These are phyloP conservation scores for Terrapene triunguis DNA, from an alignment of 2,113 vertebrate genomes.

Conservation along the genomic window DNA sequence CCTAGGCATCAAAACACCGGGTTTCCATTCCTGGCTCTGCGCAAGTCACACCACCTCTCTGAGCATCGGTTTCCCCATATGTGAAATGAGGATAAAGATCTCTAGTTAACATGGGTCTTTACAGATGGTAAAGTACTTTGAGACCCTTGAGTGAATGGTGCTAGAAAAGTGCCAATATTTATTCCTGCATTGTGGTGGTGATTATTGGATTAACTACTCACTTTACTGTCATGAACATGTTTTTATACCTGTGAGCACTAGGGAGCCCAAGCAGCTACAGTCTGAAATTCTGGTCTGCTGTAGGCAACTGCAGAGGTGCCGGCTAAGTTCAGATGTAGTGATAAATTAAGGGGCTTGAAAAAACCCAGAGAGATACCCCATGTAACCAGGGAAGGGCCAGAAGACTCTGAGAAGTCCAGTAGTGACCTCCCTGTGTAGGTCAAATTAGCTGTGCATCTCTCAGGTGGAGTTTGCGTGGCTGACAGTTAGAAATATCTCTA, in stretches of 20 bases:
- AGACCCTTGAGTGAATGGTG: constrained; percentile 24
- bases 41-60: constrained; percentile 11
- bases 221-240: background rate
- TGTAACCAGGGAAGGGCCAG: background rate
- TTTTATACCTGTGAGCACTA: background rate
- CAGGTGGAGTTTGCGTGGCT: background rate
- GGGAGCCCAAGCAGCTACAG: background rate
- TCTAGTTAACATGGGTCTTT: background rate
- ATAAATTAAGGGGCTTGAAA: background rate
- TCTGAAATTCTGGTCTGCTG: background rate
- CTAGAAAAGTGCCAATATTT: constrained; percentile 30
- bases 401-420: background rate
- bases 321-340: background rate
- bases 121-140: background rate
- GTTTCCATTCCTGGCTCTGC: constrained; percentile 1
- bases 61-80: background rate
- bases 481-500: fast-evolving
- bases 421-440: background rate
- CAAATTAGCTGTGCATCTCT: background rate
- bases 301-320: background rate
- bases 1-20: background rate
- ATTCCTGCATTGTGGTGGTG: background rate
- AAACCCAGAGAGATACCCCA: background rate
- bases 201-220: constrained; percentile 43
- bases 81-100: background rate